These are phyloP conservation scores for Gadopsis bispinosus DNA, from an alignment of 2,797 vertebrate species.

Conservation along the genomic window DNA sequence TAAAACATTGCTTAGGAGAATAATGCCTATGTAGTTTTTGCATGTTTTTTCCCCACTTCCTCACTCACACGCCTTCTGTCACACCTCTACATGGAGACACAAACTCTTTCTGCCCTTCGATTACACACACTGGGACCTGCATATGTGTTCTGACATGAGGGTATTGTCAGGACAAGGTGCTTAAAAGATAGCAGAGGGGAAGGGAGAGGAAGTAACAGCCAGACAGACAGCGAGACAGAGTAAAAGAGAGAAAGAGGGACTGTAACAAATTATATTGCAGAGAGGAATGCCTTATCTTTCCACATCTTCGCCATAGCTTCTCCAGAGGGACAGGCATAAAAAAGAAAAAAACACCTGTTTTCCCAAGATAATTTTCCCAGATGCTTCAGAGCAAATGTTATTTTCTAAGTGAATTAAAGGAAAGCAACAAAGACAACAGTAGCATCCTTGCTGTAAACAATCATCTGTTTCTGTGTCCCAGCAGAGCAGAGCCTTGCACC, in stretches of 20 bases:
- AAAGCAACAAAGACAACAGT: slow-evolving; percentile 54
- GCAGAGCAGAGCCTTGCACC: slow-evolving; percentile 44
- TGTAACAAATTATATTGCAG: slow-evolving; percentile 21
- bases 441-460: slow-evolving; percentile 57
- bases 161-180: slow-evolving; percentile 48
- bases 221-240: slow-evolving; percentile 12
- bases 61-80: slow-evolving; percentile 29
- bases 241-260: slow-evolving; percentile 23
- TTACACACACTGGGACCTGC: slow-evolving; percentile 44
- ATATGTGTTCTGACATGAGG: slow-evolving; percentile 45
- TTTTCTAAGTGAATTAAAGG: slow-evolving; percentile 69
- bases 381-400: slow-evolving; percentile 53
- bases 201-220: slow-evolving; percentile 25
- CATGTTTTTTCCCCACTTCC: neutral
- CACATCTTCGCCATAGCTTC: slow-evolving; percentile 24
- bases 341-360: slow-evolving; percentile 29
- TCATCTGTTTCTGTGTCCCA: slow-evolving; percentile 59
- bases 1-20: slow-evolving; percentile 32
- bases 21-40: slow-evolving; percentile 30
- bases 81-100: slow-evolving; percentile 30
- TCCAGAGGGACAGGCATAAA: slow-evolving; percentile 13
- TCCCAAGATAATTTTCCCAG: slow-evolving; percentile 44
- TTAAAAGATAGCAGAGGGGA: slow-evolving; percentile 42
- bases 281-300: slow-evolving; percentile 30
- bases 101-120: slow-evolving; percentile 49